Evolutionary conservation across 92 coral and sea anemone species (phyloP).

Genomic region (Diadumene lineata): DNA sequence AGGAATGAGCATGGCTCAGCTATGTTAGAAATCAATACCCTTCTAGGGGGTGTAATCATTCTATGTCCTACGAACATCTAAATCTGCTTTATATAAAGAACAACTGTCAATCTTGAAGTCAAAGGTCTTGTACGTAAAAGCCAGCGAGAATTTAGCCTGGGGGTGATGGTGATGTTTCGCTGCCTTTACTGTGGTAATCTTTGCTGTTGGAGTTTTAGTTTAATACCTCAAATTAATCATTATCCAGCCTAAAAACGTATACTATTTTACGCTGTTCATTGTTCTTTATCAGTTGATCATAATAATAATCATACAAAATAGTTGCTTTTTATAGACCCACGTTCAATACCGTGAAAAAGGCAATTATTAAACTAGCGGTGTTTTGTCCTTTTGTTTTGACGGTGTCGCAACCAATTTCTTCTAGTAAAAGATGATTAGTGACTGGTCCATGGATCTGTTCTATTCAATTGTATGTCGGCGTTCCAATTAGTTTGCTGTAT

Average conservation of each 20-base stretch:
- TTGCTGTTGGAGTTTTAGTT: neutral
- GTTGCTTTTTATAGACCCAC: too few species aligned
- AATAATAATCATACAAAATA: too few species aligned
- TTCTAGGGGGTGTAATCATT: conserved; percentile 31
- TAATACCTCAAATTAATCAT: too few species aligned
- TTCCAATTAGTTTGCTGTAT: too few species aligned
- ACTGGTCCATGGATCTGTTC: neutral
- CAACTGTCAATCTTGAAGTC: conserved; percentile 24
- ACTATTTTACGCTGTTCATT: too few species aligned
- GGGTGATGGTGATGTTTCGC: neutral
- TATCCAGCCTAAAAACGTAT: too few species aligned
- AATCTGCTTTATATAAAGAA: conserved; percentile 26
- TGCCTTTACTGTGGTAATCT: conserved; percentile 5
- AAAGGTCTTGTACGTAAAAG: conserved; percentile 11
- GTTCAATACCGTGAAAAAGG: neutral
- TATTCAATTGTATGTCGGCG: neutral
- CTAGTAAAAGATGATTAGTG: neutral
- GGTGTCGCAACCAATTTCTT: neutral
- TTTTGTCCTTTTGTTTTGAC: neutral
- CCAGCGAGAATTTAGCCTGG: conserved; percentile 8
- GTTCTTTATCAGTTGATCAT: too few species aligned
- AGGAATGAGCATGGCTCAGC: neutral
- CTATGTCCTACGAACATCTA: conserved; percentile 19
- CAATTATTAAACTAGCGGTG: neutral
- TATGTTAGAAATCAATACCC: conserved; percentile 11